Evolutionary conservation across 1,140 invertebrate genomes (phyloP), one percentile per base, ranked within the genome.

Genomic region (Drosophila kohkoa): DNA sequence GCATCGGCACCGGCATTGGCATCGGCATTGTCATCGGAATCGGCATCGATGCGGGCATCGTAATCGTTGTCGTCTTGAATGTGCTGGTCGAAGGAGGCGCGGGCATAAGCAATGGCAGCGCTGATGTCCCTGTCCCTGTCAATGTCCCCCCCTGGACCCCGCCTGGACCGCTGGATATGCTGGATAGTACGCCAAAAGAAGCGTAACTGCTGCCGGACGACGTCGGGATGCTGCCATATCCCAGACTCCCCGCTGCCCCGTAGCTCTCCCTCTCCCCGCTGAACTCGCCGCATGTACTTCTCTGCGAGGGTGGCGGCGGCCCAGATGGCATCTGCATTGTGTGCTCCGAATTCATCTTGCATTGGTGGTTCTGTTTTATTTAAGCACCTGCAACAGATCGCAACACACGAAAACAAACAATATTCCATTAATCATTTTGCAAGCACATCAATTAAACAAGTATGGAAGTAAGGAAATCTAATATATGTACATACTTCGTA

Each of bases 331-430:
- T 77, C 63, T 66, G 55, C 46, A 85, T 81, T 65, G 71, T 60
- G 75, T 81, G 78, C 60, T 89, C 81, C 75, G 85, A 82, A 75
- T 89, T 89, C 85, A 89, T 88, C 51, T 89, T 89, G 85, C 81
- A 85, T 85, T 79, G 75, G 71, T 69, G 81, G 74, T 89, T 51
- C 70, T 69, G 41, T 59, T 81, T 38, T 7, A 3, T 38, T 46
- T 67, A 69, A 57, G 75, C 63, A 67, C 32, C 64, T 60, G 55
- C 20, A 25, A 25, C 20, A 25, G 20, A 25, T 25, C 20, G 20
- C 20, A 99, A 93, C 20, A 25, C 20, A 25, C 20, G 20, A 25
- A 25, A 25, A 25, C 20, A 25, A 25, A 25, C 20, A 25, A 25
- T 25, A 25, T 25, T 25, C 20, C 20, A 25, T 25, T 25, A 25